Percentiles rank a stretch among this genome's conserved stretches.
These are phyloP conservation scores for Netelia melanura DNA, from an alignment of 2,888 invertebrate genomes.

Conservation along the genomic window DNA sequence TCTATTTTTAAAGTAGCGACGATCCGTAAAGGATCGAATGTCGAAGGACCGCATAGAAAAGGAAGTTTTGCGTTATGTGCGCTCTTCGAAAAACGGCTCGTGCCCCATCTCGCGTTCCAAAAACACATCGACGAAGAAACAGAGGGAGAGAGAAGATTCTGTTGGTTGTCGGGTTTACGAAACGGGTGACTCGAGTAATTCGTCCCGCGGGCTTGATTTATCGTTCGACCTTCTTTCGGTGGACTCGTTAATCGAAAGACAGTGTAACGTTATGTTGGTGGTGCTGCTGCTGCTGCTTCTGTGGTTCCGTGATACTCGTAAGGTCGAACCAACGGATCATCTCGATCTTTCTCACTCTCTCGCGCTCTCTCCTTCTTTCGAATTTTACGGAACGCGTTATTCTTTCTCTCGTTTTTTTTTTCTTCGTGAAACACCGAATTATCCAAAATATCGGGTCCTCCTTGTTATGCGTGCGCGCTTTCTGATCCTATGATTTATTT, in stretches of 20 bases:
- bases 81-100: constrained; percentile 55
- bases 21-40: constrained; percentile 33
- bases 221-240: constrained; percentile 70
- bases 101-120: constrained; percentile 54
- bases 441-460: constrained; percentile 54
- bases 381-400: constrained; percentile 49
- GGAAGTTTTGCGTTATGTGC: constrained; percentile 17
- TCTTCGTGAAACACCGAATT: constrained; percentile 48
- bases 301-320: constrained; percentile 55
- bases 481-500: constrained; percentile 69
- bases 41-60: constrained; percentile 19
- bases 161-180: constrained; percentile 62
- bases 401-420: constrained; percentile 39
- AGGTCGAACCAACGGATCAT: constrained; percentile 65
- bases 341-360: constrained; percentile 47
- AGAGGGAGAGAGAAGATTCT: neutral
- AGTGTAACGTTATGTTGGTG: constrained; percentile 55
- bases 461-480: constrained; percentile 14
- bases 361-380: constrained; percentile 26
- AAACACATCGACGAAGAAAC: constrained; percentile 34
- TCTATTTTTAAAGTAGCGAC: constrained; percentile 31
- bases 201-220: constrained; percentile 69
- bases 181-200: constrained; percentile 69
- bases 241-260: constrained; percentile 70
- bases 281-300: constrained; percentile 46